Evolutionary conservation across 2,797 vertebrate genomes (phyloP), one percentile per base, ranked within the genome.

Genomic region (Gallinago nigripennis): DNA sequence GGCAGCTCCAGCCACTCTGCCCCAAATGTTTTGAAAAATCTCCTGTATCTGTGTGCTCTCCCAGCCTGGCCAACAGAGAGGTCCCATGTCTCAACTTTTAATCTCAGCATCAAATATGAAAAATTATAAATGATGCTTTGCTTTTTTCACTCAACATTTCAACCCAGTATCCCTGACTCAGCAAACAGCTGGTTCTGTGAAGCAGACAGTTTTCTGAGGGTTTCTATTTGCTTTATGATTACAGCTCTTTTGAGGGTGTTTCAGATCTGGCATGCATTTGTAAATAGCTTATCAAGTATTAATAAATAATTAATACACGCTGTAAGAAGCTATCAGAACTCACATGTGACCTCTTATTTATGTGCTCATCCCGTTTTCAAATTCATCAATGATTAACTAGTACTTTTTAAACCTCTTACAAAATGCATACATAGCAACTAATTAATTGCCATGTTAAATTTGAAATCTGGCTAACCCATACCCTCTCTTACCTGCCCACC

Each of bases 381-480:
- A 85, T 64, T 79, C 91, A 95, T 95, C 86, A 95, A 70, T 93
- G 48, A 86, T 89, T 93, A 82, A 93, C 78, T 37, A 91, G 78
- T 2, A 3, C 31, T 82, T 46, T 51, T 60, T 53, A 71, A 91
- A 56, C 43, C 80, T 64, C 85, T 70, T 57, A 48, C 37, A 69
- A n/a, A 84, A 71, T 27, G 41, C 45, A 64, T 61, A 75, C 60
- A 56, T 10, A 54, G 37, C 2, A 2, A 27, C n/a, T 65, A 77
- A 86, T 88, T 88, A 90, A 76, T 82, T 48, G 64, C 75, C 71
- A 8, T 10, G 28, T 23, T 20, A 15, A 7, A 9, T 23, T 21
- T 21, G 39, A 68, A 48, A 39, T 3, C 8, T 2, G 35, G 75
- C 35, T 37, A 33, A 65, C 5, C 24, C n/a, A 4, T 4, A 4